Percentiles rank a stretch among this genome's conserved stretches.
Evolutionary conservation across 2,113 vertebrate species (phyloP).

Genomic region (Notiomystis cincta): DNA sequence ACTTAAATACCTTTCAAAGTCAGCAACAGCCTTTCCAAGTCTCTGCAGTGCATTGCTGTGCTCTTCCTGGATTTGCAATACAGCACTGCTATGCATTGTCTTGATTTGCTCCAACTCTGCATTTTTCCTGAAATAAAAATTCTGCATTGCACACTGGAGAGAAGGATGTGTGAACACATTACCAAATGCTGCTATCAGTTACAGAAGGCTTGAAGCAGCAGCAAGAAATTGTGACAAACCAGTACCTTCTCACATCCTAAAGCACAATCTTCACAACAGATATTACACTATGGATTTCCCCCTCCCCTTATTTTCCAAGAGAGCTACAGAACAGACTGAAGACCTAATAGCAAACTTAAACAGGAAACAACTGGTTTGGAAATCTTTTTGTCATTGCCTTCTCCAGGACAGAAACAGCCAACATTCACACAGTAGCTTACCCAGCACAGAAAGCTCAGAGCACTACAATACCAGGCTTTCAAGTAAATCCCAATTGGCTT

Average conservation of each 20-base stretch:
- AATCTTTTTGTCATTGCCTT: neutral
- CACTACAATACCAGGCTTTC: neutral
- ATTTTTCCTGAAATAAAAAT: constrained; percentile 70
- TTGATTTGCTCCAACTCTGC: constrained; percentile 66
- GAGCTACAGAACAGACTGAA: neutral
- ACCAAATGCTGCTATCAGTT: neutral
- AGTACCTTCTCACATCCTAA: neutral
- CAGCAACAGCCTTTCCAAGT: constrained; percentile 70
- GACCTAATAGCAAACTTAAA: neutral
- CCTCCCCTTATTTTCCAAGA: neutral
- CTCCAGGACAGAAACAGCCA: neutral
- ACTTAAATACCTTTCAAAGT: constrained; percentile 80
- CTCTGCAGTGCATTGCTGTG: constrained; percentile 49
- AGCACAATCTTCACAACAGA: neutral
- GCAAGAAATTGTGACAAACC: neutral
- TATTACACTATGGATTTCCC: neutral
- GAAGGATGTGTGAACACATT: neutral
- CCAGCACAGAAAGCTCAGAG: neutral
- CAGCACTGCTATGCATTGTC: constrained; percentile 53
- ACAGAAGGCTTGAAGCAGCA: neutral
- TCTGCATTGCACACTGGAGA: neutral
- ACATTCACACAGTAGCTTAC: rapidly evolving
- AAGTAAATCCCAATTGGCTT: neutral
- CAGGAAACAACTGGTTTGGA: neutral
- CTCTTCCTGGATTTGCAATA: constrained; percentile 71